These are phyloP conservation scores for Netelia virgata DNA, from an alignment of 2,888 invertebrate genomes.

Conservation along the genomic window DNA sequence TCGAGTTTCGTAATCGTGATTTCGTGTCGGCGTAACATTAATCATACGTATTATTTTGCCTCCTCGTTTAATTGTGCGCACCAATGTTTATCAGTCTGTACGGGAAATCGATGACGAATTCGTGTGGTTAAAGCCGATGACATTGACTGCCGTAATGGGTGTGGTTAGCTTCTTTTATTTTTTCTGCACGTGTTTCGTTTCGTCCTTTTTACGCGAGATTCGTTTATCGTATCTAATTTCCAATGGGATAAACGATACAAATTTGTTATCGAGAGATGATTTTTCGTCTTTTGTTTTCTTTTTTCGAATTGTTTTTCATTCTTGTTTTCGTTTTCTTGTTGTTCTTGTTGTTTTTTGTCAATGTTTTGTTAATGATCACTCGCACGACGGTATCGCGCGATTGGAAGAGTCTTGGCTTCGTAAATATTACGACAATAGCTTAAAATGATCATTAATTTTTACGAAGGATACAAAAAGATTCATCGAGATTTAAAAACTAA, in stretches of 20 bases:
- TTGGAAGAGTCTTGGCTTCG: conserved; percentile 71
- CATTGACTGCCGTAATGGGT: conserved; percentile 26
- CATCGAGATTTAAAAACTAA: conserved; percentile 56
- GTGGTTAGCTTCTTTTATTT: conserved; percentile 7
- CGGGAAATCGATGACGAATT: conserved; percentile 6
- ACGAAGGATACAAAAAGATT: conserved; percentile 69
- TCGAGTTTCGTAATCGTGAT: conserved; percentile 9
- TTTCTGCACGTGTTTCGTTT: background rate
- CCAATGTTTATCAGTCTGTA: conserved; percentile 48
- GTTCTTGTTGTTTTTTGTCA: background rate
- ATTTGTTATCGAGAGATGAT: conserved; percentile 8
- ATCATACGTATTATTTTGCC: conserved; percentile 1
- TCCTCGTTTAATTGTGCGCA: conserved; percentile 58
- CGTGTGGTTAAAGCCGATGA: conserved; percentile 1
- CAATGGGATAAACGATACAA: conserved; percentile 6
- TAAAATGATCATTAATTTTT: conserved; percentile 55
- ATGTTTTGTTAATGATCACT: background rate
- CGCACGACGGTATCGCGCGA: conserved; percentile 44
- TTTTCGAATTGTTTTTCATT: conserved; percentile 1
- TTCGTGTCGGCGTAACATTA: background rate
- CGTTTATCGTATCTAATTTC: conserved; percentile 60
- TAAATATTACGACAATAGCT: conserved; percentile 54
- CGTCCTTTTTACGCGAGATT: conserved; percentile 49
- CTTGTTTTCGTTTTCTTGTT: background rate
- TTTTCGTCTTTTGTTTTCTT: background rate